Evolutionary conservation across 2,888 invertebrate species (phyloP), one percentile per base, ranked within the genome.

Genomic region (Cremastobaeus sp.): DNA sequence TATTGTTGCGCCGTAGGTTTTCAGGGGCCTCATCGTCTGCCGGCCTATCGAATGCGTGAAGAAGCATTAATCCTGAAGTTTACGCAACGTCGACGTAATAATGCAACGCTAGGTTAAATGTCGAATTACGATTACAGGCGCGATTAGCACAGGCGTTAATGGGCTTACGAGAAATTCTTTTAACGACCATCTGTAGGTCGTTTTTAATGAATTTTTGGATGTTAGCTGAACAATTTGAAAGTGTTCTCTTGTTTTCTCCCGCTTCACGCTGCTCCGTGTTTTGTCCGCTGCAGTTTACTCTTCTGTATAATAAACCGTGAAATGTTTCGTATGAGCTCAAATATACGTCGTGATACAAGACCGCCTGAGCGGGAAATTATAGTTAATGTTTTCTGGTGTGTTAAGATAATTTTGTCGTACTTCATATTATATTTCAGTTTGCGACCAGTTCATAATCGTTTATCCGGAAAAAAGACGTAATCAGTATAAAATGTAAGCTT

Each of bases 1-100:
- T n/a, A n/a, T n/a, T 50, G 64, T 43, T 57, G 57, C 41, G 34
- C 32, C 37, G 66, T 48, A 57, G 48, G 48, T 66, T 65, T 65
- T 55, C 55, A 55, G 54, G 32, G 39, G 47, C 47, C 47, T 65
- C 55, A 30, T 65, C 64, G 25, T 32, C 14, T 25, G 12, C 52
- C 28, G 11, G 41, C 15, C 17, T 32, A 20, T 41, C 21, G 18
- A 62, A 50, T 62, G 34, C 39, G 39, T 30, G 34, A 43, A 60
- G 48, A 47, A 41, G 50, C 41, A 17, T 62, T 52, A n/a, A n/a
- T 64, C 52, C 43, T n/a, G n/a, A 32, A 39, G 45, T 45, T 54
- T 54, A 65, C 54, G 64, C 35, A 45, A 54, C 54, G 43, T 18
- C 50, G 21, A 41, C 41, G 50, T 41, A 62, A 50, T 48, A 50